phyloP scores from a whole-genome alignment of 30 jellyfish, hydroid and myxozoan species.

The Clytia hemisphaerica region DNA sequence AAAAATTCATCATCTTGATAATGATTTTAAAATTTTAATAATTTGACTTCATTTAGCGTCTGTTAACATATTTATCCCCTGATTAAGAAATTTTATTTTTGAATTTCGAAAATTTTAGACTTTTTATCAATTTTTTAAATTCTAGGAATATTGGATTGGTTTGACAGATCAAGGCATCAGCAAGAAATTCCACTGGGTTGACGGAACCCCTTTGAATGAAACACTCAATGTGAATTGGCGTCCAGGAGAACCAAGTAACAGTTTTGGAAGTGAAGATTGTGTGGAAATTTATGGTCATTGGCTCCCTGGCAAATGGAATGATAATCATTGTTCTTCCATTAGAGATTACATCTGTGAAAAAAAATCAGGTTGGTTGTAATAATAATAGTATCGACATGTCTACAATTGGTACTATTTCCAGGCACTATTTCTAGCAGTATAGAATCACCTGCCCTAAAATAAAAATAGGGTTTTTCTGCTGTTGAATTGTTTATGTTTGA shows the following conservation, averaged over 20 bases:
- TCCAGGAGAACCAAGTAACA: constrained; percentile 79
- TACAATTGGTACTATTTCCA: too few relatives aligned
- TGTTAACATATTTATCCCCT: too few relatives aligned
- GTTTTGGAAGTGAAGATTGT: constrained; percentile 96
- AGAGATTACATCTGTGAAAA: constrained; percentile 75
- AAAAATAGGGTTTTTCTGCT: too few relatives aligned
- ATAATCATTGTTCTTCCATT: constrained; percentile 60
- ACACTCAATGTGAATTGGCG: constrained; percentile 53
- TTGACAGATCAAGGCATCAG: constrained; percentile 57
- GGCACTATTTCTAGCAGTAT: too few relatives aligned
- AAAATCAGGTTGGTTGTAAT: constrained; percentile 39
- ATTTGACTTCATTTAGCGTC: too few relatives aligned
- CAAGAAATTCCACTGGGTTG: constrained; percentile 79
- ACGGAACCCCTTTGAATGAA: constrained; percentile 43
- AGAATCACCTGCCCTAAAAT: too few relatives aligned
- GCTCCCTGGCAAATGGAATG: constrained; percentile 85
- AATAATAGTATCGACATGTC: too few relatives aligned
- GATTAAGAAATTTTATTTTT: too few relatives aligned
- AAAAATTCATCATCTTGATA: too few relatives aligned
- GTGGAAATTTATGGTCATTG: constrained; percentile 70
- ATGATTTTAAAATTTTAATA: too few relatives aligned
- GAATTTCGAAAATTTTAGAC: too few relatives aligned
- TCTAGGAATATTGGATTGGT: constrained; percentile 91
- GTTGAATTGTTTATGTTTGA: too few relatives aligned
- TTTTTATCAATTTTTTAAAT: neutral